phyloP scores from a whole-genome alignment of 2,888 invertebrate species.

The Punctoribates punctum region DNA sequence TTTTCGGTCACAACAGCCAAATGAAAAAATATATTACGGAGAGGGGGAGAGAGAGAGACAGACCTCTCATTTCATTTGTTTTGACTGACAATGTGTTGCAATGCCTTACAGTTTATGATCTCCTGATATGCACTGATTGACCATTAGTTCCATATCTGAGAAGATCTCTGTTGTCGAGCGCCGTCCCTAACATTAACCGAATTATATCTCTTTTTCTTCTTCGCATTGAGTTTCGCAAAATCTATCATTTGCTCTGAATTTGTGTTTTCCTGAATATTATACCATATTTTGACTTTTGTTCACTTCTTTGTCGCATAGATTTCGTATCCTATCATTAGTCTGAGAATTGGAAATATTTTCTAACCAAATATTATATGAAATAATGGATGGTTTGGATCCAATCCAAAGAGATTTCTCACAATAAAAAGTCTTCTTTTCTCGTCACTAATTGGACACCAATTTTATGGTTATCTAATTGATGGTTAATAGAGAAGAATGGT shows the following conservation, averaged over 20 bases:
- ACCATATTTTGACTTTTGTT: background rate
- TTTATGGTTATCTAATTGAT: conserved; percentile 15
- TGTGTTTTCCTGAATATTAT: background rate
- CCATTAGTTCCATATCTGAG: conserved; percentile 11
- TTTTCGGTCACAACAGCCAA: background rate
- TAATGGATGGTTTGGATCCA: background rate
- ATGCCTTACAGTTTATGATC: background rate
- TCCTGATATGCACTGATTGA: background rate
- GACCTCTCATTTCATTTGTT: background rate
- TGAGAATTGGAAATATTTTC: background rate
- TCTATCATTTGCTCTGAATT: background rate
- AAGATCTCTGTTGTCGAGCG: background rate
- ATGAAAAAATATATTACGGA: background rate
- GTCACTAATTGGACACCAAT: background rate
- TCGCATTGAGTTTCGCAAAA: background rate
- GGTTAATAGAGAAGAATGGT: background rate
- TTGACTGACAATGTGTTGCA: background rate
- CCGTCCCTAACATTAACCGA: conserved; percentile 12
- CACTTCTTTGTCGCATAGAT: background rate
- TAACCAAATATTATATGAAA: background rate
- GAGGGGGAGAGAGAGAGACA: background rate
- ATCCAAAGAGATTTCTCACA: conserved; percentile 6
- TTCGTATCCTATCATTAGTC: background rate
- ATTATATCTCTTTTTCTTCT: background rate
- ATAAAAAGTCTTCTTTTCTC: background rate